Base-by-base conservation (phyloP, 2,888 invertebrate genomes). In the Coelogynopora nodosa region DNA sequence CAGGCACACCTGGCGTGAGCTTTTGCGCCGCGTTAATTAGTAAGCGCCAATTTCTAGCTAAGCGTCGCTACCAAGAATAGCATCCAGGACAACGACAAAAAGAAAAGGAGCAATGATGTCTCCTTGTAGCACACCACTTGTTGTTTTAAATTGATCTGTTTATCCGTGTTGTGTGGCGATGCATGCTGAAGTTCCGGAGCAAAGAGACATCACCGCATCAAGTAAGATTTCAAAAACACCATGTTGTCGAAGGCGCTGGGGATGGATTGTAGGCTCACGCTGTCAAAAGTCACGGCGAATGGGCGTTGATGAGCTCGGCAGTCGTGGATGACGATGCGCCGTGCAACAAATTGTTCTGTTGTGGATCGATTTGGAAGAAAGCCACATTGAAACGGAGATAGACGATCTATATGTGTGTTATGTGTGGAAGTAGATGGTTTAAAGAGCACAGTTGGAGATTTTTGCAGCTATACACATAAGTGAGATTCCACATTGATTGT, bases 401-500 rank as follows among this genome's bases (percentile, higher is more conserved):
- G 10, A 27, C 82, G 82, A 1, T 82, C 31, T 31, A 82, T 49
- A 49, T 49, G 49, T 49, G 49, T 49, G 49, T 49, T 49, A 49
- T 49, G 49, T 49, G 49, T 49, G 49, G 49, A 49, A 49, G 49
- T 49, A 49, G 49, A 49, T 18, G 49, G n/a, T n/a, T n/a, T n/a
- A n/a, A n/a, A n/a, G 81, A 23, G 23, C 81, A 5, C 81, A 23
- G 27, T 13, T 82, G 10, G 30, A 31, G 82, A 82, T 29, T 82
- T 82, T 82, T 82, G 82, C 82, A 2, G 82, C 82, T 82, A 27
- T 82, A 23, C 31, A 82, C 82, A 82, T 82, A 29, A 27, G 82
- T 30, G 23, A 82, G 31, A 82, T 82, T 31, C 82, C 82, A 2
- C 27, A 27, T 2, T 82, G 82, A 74, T 74, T 74, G 74, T 74